Evolutionary conservation across 2,888 invertebrate species (phyloP).

Genomic region (Opisthograptis luteolata): DNA sequence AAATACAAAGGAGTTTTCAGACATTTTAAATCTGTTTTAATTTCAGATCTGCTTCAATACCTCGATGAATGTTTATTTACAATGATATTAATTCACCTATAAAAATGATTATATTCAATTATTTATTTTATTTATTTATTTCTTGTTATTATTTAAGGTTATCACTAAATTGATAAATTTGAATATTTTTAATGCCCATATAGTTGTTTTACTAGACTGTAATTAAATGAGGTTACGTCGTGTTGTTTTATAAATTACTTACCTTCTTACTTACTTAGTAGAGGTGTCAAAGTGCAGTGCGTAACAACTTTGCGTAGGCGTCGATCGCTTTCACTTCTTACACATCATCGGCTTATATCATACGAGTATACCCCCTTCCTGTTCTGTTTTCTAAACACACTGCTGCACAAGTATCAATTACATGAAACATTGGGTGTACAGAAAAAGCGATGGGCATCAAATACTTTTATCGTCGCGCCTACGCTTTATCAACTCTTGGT

Average conservation of each 20-base stretch:
- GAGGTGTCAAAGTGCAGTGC: slow-evolving; percentile 38
- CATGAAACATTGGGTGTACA: slow-evolving; percentile 16
- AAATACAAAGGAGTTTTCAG: too few species aligned
- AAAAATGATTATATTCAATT: too few species aligned
- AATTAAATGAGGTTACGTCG: slow-evolving; percentile 11
- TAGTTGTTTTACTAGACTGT: background rate
- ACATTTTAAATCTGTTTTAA: too few species aligned
- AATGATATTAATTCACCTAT: too few species aligned
- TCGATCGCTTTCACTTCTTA: slow-evolving; percentile 41
- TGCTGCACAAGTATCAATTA: slow-evolving; percentile 30
- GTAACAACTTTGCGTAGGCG: slow-evolving; percentile 32
- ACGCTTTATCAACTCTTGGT: slow-evolving; percentile 25
- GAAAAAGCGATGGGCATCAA: slow-evolving; percentile 33
- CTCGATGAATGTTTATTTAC: too few species aligned
- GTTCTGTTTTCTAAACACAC: slow-evolving; percentile 39
- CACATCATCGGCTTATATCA: slow-evolving; percentile 40
- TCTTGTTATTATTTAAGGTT: too few species aligned
- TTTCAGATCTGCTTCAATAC: too few species aligned
- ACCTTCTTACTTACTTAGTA: too few species aligned
- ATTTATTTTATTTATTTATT: too few species aligned
- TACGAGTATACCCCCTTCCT: slow-evolving; percentile 34
- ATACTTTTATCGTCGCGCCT: slow-evolving; percentile 21
- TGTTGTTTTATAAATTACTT: slow-evolving; percentile 22
- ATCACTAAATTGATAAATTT: too few species aligned
- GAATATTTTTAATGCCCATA: too few species aligned